Evolutionary conservation across 2,888 invertebrate genomes (phyloP), one percentile per base, ranked within the genome.

Genomic region (Polydrusus tereticollis): DNA sequence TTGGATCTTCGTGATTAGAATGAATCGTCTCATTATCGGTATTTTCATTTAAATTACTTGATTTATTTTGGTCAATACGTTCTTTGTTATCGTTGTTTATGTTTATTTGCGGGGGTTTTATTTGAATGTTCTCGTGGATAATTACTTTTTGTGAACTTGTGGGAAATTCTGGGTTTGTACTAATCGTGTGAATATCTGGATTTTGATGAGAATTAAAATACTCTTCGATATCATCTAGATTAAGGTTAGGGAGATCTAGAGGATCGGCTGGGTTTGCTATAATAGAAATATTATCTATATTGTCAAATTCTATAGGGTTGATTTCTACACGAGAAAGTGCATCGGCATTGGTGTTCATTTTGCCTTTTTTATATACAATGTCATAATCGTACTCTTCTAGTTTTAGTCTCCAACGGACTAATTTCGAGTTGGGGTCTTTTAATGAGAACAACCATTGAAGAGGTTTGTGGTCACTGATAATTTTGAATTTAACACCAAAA

Each of bases 381-480:
- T n/a, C 38, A 38, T 38, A 38, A 4, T 38, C 38, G n/a, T 38
- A 45, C 4, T 21, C 20, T 21, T 45, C 45, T 0, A 45, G 21
- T 21, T 21, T 74, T 62, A 23, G 43, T 70, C 55, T 75, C 72
- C 72, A 76, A 0, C 76, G 47, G 1, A 74, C 66, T 38, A 76
- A 50, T 52, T 68, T 60, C n/a, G 70, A 74, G 50, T 72, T 76
- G n/a, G 74, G 72, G 63, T 76, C 70, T 68, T 76, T 76, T 8
- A 76, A 14, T 4, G 66, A 71, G 43, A 71, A 72, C 6, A 77
- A 26, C 77, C 78, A 78, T 45, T 76, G 68, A 20, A 78, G 55
- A 1, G 76, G 77, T 67, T 74, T 77, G 33, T 78, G 79, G 47
- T 78, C 77, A 2, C 12, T 38, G n/a, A 38, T 38, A n/a, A n/a